Percentiles rank a stretch among this genome's conserved stretches.
Conservation (phyloP, 2,888 invertebrate genomes). For the Lasioglossum vierecki region DNA sequence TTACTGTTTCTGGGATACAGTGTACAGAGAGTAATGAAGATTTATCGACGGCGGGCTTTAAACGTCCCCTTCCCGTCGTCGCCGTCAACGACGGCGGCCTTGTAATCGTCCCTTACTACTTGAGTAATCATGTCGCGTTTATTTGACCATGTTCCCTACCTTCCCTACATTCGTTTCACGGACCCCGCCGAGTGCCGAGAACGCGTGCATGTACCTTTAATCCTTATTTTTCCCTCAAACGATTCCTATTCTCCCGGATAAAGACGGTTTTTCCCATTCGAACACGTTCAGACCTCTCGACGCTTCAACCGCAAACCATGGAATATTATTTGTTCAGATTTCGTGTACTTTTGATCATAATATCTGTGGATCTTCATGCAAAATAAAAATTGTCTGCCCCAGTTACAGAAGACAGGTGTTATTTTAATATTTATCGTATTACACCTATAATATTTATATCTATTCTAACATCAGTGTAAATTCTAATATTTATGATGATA, state of each 20-base stretch:
- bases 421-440: too few relatives aligned
- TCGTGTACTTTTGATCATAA: background rate
- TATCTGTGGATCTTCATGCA: background rate
- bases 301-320: background rate
- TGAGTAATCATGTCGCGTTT: constrained; percentile 32
- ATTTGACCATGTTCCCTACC: background rate
- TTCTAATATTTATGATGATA: too few relatives aligned
- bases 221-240: background rate
- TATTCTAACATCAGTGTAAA: too few relatives aligned
- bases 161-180: background rate
- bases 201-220: constrained; percentile 9
- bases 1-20: constrained; percentile 57
- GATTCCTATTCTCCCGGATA: too few relatives aligned
- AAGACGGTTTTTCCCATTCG: background rate
- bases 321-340: background rate
- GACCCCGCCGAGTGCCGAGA: background rate
- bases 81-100: constrained; percentile 22
- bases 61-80: constrained; percentile 21
- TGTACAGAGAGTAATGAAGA: constrained; percentile 63
- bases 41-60: constrained; percentile 57
- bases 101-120: constrained; percentile 48
- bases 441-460: background rate
- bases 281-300: background rate
- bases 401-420: too few relatives aligned
- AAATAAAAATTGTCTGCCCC: too few relatives aligned